Percentiles rank a stretch among this genome's conserved stretches.
These are phyloP conservation scores for Apomyelois bistriatella DNA, from an alignment of 2,888 invertebrate genomes.

Conservation along the genomic window DNA sequence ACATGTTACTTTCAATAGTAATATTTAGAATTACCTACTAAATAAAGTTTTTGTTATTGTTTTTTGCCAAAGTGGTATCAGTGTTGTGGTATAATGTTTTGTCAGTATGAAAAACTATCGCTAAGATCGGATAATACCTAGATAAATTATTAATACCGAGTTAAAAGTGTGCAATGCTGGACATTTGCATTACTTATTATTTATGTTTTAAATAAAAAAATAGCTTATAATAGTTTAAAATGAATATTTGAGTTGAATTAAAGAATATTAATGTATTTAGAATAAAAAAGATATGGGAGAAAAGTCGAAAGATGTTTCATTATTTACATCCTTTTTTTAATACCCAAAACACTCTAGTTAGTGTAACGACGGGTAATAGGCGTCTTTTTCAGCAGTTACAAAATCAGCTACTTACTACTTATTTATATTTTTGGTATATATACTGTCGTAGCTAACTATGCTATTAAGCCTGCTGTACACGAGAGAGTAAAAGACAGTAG, in stretches of 20 bases:
- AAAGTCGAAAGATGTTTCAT: slow-evolving; percentile 44
- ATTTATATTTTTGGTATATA: no score
- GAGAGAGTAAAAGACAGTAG: no score
- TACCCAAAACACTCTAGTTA: no score
- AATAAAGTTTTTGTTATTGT: slow-evolving; percentile 28
- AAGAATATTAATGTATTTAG: slow-evolving; percentile 81
- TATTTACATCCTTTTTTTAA: slow-evolving; percentile 13
- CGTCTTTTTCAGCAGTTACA: no score
- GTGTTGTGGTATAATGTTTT: slow-evolving; percentile 61
- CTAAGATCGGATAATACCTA: slow-evolving; percentile 74
- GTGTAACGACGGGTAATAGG: no score
- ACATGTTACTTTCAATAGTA: slow-evolving; percentile 36
- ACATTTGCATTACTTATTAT: slow-evolving; percentile 77
- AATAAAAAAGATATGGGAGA: slow-evolving; percentile 78
- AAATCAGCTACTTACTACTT: no score
- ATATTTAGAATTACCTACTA: slow-evolving; percentile 35
- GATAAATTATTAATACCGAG: slow-evolving; percentile 71
- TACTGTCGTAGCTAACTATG: no score
- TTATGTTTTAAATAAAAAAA: slow-evolving; percentile 73
- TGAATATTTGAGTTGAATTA: slow-evolving; percentile 79
- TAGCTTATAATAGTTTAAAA: slow-evolving; percentile 80
- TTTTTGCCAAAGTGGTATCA: slow-evolving; percentile 57
- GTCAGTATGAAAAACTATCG: slow-evolving; percentile 69
- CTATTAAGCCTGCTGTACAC: no score
- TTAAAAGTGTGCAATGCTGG: slow-evolving; percentile 78